A percentile compares a stretch with the other conserved stretches of the same genome.
Evolutionary conservation across 2,113 vertebrate species (phyloP).

Genomic region (Chaetorhynchus papuensis): DNA sequence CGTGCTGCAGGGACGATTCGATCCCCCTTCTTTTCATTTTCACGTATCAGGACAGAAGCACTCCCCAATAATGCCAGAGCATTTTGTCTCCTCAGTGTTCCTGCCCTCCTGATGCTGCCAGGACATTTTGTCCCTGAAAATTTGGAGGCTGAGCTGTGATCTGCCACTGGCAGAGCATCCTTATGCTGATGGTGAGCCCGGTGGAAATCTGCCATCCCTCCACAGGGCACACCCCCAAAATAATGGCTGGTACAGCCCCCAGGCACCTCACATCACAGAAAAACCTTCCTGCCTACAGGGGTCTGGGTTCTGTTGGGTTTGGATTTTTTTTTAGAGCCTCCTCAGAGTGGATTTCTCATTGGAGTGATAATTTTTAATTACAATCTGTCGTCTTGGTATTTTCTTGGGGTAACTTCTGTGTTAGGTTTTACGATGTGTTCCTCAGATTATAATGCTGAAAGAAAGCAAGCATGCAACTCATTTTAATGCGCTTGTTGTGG

Average conservation of each 20-base stretch:
- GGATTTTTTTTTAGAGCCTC: not conserved
- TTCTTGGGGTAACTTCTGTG: not conserved
- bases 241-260: not conserved
- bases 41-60: not conserved
- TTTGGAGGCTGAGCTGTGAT: not conserved
- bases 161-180: not conserved
- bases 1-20: not conserved
- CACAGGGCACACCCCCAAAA: not conserved
- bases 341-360: not conserved
- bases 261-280: not conserved
- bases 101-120: not conserved
- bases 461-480: not conserved
- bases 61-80: not conserved
- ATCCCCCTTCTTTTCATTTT: not conserved
- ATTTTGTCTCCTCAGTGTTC: not conserved
- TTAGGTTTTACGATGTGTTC: not conserved
- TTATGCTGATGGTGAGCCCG: not conserved
- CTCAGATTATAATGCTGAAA: not conserved
- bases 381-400: not conserved
- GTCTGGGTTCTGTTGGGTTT: not conserved
- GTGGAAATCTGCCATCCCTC: not conserved
- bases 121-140: not conserved
- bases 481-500: not conserved
- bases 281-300: not conserved
- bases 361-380: not conserved